Evolutionary conservation across 1,140 invertebrate genomes (phyloP).

Genomic region (Lepidostoma basale): DNA sequence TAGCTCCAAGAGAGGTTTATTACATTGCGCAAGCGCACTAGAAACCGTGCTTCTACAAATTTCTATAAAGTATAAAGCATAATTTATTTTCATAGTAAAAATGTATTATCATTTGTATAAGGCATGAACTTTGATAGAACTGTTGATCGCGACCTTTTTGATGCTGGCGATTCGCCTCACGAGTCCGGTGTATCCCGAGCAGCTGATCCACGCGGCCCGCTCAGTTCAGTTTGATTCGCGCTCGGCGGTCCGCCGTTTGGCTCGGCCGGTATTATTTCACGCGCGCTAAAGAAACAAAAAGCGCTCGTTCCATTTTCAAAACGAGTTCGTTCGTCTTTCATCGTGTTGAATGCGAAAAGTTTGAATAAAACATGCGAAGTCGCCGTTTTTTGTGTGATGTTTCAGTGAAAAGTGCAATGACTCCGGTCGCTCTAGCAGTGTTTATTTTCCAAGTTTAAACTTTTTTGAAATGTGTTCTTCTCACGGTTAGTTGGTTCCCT

Average conservation of each 20-base stretch:
- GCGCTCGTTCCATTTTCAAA: not conserved
- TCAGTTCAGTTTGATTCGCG: not conserved
- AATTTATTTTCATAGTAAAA: not conserved
- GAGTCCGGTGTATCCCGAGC: not conserved
- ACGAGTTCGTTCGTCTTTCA: not conserved
- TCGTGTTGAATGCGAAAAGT: not conserved
- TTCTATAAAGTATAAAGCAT: too few species aligned
- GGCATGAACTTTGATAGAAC: not conserved
- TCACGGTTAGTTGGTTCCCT: not conserved
- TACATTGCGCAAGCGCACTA: not conserved
- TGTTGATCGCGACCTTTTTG: not conserved
- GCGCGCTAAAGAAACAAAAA: not conserved
- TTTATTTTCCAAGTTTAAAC: not conserved
- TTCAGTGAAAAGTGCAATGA: not conserved
- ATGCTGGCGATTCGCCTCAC: not conserved
- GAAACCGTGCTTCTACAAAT: too few species aligned
- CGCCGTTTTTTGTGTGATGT: too few species aligned
- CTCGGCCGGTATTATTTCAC: not conserved
- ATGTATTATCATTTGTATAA: too few species aligned
- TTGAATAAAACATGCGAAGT: not conserved
- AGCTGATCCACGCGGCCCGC: conserved; percentile 2
- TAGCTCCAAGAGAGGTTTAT: too few species aligned
- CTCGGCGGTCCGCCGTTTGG: not conserved
- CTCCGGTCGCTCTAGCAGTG: too few species aligned
- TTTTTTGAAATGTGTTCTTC: not conserved